phyloP scores from a whole-genome alignment of 92 coral and sea anemone species.

The Paramuricea clavata region DNA sequence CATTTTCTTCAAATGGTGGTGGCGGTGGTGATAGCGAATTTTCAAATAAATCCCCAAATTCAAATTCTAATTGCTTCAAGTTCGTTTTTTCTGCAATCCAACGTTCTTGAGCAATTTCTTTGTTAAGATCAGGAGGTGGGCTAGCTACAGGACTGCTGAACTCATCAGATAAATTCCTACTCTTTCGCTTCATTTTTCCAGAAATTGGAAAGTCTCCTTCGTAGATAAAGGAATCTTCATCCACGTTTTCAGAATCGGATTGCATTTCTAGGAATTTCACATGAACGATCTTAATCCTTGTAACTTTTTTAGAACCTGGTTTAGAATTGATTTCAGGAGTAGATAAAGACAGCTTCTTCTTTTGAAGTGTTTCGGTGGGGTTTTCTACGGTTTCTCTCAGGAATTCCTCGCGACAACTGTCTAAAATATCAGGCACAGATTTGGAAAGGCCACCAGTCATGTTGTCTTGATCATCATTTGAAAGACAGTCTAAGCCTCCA shows the following conservation, averaged over 20 bases:
- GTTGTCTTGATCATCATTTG: background rate
- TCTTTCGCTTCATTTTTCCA: conserved; percentile 33
- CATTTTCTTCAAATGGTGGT: background rate
- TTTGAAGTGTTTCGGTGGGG: background rate
- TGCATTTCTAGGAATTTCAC: conserved; percentile 48
- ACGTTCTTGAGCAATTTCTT: conserved; percentile 14
- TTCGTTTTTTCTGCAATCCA: conserved; percentile 17
- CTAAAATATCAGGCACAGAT: conserved; percentile 45
- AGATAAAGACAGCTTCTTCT: conserved; percentile 15
- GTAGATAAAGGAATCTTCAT: conserved; percentile 35
- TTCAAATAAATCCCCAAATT: conserved; percentile 19
- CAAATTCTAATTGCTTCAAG: conserved; percentile 32
- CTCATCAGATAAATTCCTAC: conserved; percentile 5
- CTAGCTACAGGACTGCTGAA: conserved; percentile 22
- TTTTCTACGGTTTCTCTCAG: background rate
- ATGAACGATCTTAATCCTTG: conserved; percentile 43
- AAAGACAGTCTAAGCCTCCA: background rate
- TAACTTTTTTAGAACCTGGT: conserved; percentile 14
- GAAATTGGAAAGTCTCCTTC: conserved; percentile 12
- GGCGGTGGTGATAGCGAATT: conserved; percentile 13
- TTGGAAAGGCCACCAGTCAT: conserved; percentile 1
- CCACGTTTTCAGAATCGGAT: conserved; percentile 23
- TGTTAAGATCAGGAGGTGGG: conserved; percentile 13
- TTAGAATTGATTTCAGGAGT: conserved; percentile 16
- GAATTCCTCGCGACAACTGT: conserved; percentile 26